phyloP scores from a whole-genome alignment of 1,140 invertebrate genomes.

The Pygmarrhopalites habei region DNA sequence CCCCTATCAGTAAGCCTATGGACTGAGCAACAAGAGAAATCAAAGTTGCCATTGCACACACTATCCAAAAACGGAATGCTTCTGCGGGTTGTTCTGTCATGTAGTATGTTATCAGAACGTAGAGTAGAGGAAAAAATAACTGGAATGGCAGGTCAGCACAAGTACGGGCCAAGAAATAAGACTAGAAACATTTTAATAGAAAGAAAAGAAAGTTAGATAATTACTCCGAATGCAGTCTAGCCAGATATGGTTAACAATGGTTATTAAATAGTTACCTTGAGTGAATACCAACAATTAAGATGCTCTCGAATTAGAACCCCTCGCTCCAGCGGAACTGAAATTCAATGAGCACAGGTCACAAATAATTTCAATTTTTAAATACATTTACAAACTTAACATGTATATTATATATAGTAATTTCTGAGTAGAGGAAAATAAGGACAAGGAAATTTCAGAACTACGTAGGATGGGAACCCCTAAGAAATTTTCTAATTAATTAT shows the following conservation, averaged over 20 bases:
- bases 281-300: constrained; percentile 97
- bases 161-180: no score
- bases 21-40: constrained; percentile 87
- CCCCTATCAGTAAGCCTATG: constrained; percentile 83
- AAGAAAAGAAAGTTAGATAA: no score
- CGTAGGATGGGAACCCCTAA: background rate
- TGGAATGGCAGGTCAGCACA: constrained; percentile 44
- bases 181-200: background rate
- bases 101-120: constrained; percentile 88
- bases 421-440: constrained; percentile 9
- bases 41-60: constrained; percentile 75
- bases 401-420: background rate
- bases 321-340: constrained; percentile 94
- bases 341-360: no score
- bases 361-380: no score
- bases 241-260: no score
- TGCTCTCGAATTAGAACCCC: constrained; percentile 89
- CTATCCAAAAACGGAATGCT: constrained; percentile 73
- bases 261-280: no score
- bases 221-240: no score
- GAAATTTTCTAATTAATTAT: constrained; percentile 50
- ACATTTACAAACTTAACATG: no score
- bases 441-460: constrained; percentile 60
- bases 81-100: constrained; percentile 90
- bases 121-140: constrained; percentile 81